phyloP scores from a whole-genome alignment of 2,113 vertebrate species.

The Terrapene triunguis region DNA sequence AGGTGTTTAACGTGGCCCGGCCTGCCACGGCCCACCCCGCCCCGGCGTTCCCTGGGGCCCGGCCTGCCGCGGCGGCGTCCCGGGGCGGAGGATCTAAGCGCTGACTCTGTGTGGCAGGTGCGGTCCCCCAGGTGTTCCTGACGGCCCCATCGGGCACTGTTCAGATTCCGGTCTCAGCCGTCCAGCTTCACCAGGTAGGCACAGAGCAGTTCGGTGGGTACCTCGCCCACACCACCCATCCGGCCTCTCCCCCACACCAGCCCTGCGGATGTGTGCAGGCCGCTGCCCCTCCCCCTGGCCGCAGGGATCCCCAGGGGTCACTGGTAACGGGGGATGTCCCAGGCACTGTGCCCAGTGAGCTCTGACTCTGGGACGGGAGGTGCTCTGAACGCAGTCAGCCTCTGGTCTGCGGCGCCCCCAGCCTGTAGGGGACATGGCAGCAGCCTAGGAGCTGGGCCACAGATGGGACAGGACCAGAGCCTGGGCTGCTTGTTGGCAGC shows the following conservation, averaged over 20 bases:
- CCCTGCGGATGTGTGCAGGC: no score
- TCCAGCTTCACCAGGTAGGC: slow-evolving; percentile 98
- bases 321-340: neutral
- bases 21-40: no score
- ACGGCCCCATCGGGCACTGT: slow-evolving; percentile 94
- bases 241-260: neutral
- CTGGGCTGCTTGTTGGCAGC: neutral
- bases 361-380: no score
- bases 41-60: no score
- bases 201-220: neutral
- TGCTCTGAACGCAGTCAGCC: neutral
- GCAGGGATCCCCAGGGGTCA: neutral
- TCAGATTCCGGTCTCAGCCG: slow-evolving; percentile 96
- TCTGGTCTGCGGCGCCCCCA: neutral
- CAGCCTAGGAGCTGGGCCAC: neutral
- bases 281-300: no score
- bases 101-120: slow-evolving; percentile 81
- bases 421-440: neutral
- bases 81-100: neutral
- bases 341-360: no score
- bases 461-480: neutral
- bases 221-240: neutral
- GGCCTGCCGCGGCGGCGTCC: no score
- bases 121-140: slow-evolving; percentile 95
- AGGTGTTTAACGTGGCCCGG: no score